Evolutionary conservation across 2,113 vertebrate species (phyloP), one percentile per base, ranked within the genome.

Genomic region (Oncorhynchus tshawytscha): DNA sequence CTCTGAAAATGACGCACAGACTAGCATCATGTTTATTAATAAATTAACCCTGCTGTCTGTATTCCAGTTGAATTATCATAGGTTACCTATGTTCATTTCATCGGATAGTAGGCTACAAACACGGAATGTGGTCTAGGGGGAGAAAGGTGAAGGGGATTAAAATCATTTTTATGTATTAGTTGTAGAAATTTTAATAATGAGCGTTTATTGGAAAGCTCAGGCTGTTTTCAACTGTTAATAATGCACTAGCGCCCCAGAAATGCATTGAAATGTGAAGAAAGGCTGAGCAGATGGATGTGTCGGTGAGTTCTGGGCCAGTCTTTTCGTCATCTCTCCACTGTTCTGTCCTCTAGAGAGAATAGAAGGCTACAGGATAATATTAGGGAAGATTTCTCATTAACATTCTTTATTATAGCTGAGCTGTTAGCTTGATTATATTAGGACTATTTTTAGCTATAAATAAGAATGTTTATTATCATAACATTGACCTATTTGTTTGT

Each of bases 401-500:
- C 75, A 85, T 31, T 72, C 67, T 8, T 29, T 48, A 5, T 48
- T 54, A 49, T 9, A 54, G 49, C 48, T 54, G 48, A 74, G 62
- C 24, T 25, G 7, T 67, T 54, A 51, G 29, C 39, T 20, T 49
- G 15, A 60, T 76, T 72, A 73, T 66, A 68, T 68, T 68, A 68
- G 25, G 22, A 25, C 84, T 89, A 92, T 90, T 90, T 89, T 85
- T 87, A 87, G 84, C 71, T 45, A 45, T 45, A 11, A 62, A 71
- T n/a, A n/a, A 6, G 6, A 62, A 11, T n/a, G n/a, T 15, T 12
- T n/a, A 85, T 87, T 84, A 84, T 69, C 85, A 89, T 85, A 88
- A 89, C 82, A 88, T 84, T 89, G 87, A 87, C 86, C 86, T 85
- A 87, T 90, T 91, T 88, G 87, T 86, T 88, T 85, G 59, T 6